Evolutionary conservation across 1,140 invertebrate genomes (phyloP).

Genomic region (Bombus affinis): DNA sequence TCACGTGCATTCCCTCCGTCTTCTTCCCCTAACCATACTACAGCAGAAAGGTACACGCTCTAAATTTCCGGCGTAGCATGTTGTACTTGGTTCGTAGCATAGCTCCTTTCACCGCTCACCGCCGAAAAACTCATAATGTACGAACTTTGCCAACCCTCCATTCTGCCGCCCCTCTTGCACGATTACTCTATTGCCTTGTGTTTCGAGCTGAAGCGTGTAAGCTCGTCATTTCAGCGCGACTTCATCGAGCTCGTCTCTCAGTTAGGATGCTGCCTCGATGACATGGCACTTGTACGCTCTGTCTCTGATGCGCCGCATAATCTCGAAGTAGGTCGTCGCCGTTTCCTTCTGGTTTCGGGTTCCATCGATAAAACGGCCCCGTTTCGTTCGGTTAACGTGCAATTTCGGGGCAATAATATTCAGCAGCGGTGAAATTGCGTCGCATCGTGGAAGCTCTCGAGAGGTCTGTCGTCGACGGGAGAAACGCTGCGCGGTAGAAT

Average conservation of each 20-base stretch:
- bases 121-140: conserved; percentile 56
- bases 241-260: conserved; percentile 44
- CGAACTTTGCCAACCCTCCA: conserved; percentile 11
- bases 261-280: neutral
- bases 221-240: conserved; percentile 51
- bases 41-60: conserved; percentile 33
- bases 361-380: neutral
- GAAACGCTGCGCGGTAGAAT: neutral
- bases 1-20: too few relatives aligned
- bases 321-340: conserved; percentile 28
- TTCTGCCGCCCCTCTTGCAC: neutral
- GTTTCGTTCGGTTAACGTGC: conserved; percentile 15
- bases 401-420: conserved; percentile 31
- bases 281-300: neutral
- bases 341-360: neutral
- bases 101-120: conserved; percentile 15
- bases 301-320: neutral
- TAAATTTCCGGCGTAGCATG: conserved; percentile 25
- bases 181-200: conserved; percentile 56
- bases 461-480: neutral
- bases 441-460: neutral
- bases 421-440: neutral
- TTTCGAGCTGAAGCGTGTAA: conserved; percentile 29
- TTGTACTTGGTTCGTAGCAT: neutral
- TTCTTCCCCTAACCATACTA: too few relatives aligned